Evolutionary conservation across 2,888 invertebrate genomes (phyloP).

Genomic region (Agriopis leucophaearia): DNA sequence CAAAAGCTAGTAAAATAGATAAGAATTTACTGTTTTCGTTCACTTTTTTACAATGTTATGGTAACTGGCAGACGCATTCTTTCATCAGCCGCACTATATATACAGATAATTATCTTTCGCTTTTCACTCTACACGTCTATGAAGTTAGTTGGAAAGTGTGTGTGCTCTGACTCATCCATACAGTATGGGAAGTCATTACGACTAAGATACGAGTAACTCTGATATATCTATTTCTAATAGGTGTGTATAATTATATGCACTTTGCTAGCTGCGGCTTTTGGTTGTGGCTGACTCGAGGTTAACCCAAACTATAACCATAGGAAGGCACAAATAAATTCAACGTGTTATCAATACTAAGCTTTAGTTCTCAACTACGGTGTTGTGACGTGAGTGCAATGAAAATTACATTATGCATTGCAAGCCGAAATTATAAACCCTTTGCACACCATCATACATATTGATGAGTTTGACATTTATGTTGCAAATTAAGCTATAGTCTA

Average conservation of each 20-base stretch:
- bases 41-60: too few species aligned
- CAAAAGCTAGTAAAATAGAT: too few species aligned
- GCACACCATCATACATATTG: constrained; percentile 41
- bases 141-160: neutral
- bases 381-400: constrained; percentile 17
- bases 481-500: constrained; percentile 41
- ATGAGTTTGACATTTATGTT: constrained; percentile 39
- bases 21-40: too few species aligned
- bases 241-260: neutral
- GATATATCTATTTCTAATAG: neutral
- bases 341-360: neutral
- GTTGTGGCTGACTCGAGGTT: constrained; percentile 7
- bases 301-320: constrained; percentile 5
- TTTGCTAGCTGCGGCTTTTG: constrained; percentile 5
- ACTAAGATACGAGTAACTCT: neutral
- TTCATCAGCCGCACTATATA: too few species aligned
- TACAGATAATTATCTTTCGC: too few species aligned
- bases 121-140: neutral
- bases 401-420: constrained; percentile 27
- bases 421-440: constrained; percentile 32
- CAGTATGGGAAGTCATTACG: neutral
- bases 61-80: too few species aligned
- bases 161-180: neutral
- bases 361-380: constrained; percentile 2
- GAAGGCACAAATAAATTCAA: constrained; percentile 1